Percentiles rank a stretch among this genome's conserved stretches.
These are phyloP conservation scores for Glossophaga mutica DNA, from an alignment of 2,797 vertebrate genomes.

Conservation along the genomic window DNA sequence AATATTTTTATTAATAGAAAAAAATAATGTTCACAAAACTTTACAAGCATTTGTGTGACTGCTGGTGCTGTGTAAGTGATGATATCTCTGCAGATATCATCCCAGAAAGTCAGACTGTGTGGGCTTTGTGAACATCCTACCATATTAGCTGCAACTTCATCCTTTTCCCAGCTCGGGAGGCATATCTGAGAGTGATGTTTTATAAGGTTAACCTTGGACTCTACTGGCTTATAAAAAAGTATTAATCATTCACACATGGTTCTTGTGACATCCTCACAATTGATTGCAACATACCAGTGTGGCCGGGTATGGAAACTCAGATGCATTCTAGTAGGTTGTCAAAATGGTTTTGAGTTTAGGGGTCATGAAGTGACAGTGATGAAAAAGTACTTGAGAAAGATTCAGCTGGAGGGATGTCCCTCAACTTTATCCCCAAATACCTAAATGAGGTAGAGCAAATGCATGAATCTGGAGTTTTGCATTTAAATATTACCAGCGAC, in stretches of 20 bases:
- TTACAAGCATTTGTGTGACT: background rate
- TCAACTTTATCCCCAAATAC: background rate
- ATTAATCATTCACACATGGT: conserved; percentile 1
- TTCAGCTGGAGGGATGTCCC: background rate
- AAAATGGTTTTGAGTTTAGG: background rate
- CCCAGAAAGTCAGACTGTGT: background rate
- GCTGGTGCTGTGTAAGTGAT: background rate
- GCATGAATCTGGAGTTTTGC: background rate
- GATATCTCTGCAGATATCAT: background rate
- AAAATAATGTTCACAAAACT: background rate
- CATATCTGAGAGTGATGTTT: background rate
- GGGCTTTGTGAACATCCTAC: background rate
- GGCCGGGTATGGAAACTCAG: background rate
- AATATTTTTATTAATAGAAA: background rate
- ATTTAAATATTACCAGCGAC: background rate
- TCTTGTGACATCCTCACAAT: background rate
- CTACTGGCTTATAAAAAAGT: background rate
- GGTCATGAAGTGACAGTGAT: background rate
- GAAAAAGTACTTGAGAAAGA: background rate
- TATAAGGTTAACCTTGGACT: background rate
- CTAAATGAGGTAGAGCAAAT: background rate
- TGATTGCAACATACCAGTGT: background rate
- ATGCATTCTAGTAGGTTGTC: background rate
- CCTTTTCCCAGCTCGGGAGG: background rate
- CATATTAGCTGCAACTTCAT: background rate